Percentiles rank a stretch among this genome's conserved stretches.
Evolutionary conservation across 1,140 invertebrate genomes (phyloP).

Genomic region (Drosophila pruinosa): DNA sequence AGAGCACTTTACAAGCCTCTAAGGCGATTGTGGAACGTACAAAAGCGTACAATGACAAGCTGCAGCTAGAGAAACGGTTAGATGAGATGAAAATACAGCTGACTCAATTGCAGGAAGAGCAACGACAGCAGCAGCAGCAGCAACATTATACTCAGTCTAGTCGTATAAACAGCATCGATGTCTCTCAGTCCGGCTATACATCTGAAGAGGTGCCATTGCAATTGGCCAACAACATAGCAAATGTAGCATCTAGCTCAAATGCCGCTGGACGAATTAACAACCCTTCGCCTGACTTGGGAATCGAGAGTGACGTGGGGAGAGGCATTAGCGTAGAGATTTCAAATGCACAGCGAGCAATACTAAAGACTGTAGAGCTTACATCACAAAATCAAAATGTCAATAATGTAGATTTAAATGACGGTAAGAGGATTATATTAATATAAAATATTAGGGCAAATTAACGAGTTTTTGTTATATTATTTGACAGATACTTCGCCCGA

Average conservation of each 20-base stretch:
- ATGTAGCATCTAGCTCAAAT: constrained; percentile 1
- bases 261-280: constrained; percentile 82
- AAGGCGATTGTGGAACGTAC: constrained; percentile 86
- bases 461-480: not conserved
- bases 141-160: not conserved
- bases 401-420: constrained; percentile 35
- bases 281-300: constrained; percentile 88
- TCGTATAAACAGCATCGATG: constrained; percentile 58
- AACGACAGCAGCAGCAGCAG: constrained; percentile 16
- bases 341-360: constrained; percentile 50
- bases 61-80: constrained; percentile 76
- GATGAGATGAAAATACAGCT: constrained; percentile 80
- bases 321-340: constrained; percentile 84
- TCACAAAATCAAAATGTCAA: not conserved
- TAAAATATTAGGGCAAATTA: not conserved
- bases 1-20: constrained; percentile 83
- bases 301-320: constrained; percentile 87
- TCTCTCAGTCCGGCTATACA: constrained; percentile 74
- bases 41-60: constrained; percentile 86
- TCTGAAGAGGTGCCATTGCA: constrained; percentile 71
- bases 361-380: constrained; percentile 71
- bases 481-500: constrained; percentile 45
- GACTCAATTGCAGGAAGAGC: constrained; percentile 34
- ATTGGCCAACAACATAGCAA: constrained; percentile 10
- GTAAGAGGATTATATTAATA: constrained; percentile 18